Conservation (phyloP, 2,888 invertebrate genomes). For the Iselma pallidipennis region DNA sequence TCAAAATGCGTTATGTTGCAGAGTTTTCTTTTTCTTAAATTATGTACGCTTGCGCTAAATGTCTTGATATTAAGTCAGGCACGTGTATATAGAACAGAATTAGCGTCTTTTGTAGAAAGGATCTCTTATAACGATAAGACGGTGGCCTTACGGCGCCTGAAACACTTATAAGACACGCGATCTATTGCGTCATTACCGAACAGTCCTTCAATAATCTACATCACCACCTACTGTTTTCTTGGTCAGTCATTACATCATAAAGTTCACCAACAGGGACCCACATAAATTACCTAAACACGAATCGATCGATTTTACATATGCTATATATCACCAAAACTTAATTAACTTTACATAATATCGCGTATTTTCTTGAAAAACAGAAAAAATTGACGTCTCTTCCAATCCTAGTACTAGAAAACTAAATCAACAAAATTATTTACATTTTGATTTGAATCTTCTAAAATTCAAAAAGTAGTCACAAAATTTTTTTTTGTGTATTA, state of each 20-base stretch:
- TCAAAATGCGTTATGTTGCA: conserved; percentile 42
- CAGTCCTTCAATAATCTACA: neutral
- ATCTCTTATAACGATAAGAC: conserved; percentile 51
- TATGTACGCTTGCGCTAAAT: conserved; percentile 40
- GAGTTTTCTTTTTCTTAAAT: conserved; percentile 29
- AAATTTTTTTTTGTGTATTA: neutral
- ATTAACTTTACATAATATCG: too few relatives aligned
- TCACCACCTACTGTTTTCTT: neutral
- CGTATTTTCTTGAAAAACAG: too few relatives aligned
- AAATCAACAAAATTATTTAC: too few relatives aligned
- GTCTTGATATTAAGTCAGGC: conserved; percentile 43
- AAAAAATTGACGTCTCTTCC: too few relatives aligned
- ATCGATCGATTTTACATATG: neutral
- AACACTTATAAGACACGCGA: conserved; percentile 48
- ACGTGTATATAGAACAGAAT: conserved; percentile 49
- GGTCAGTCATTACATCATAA: neutral
- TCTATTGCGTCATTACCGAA: conserved; percentile 50
- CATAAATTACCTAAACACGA: too few relatives aligned
- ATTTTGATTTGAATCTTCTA: too few relatives aligned
- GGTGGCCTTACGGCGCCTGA: conserved; percentile 47
- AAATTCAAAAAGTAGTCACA: neutral
- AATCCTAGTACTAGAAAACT: too few relatives aligned
- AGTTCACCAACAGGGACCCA: neutral
- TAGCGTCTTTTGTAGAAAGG: conserved; percentile 43
- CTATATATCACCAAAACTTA: too few relatives aligned